Conservation (phyloP, 2,113 vertebrate genomes). For the Nipponia nippon region DNA sequence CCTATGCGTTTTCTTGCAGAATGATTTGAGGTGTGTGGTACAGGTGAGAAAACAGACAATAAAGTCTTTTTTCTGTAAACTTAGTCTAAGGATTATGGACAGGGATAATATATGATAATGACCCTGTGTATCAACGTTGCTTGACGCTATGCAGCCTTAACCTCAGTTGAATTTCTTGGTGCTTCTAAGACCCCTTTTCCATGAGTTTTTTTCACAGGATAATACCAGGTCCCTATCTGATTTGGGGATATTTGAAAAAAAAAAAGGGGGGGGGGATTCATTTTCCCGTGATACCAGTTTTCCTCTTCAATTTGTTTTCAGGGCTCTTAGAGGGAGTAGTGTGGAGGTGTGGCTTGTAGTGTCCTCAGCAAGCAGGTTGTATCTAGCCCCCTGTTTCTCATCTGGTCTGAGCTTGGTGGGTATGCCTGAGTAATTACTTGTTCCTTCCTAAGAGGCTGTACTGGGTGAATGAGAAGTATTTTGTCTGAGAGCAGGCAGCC, state of each 20-base stretch:
- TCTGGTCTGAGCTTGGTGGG: neutral
- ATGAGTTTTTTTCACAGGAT: neutral
- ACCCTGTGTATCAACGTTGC: neutral
- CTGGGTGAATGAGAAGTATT: neutral
- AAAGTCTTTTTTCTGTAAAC: neutral
- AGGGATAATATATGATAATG: neutral
- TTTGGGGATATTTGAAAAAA: neutral
- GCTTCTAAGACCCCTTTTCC: neutral
- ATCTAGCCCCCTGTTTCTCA: neutral
- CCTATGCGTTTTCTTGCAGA: neutral
- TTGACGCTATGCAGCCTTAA: neutral
- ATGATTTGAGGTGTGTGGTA: neutral
- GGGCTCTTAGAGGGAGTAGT: neutral
- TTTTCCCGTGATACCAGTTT: neutral
- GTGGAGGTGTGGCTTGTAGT: neutral
- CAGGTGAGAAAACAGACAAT: neutral
- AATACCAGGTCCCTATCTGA: neutral
- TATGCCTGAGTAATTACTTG: neutral
- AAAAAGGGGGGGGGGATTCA: accelerated
- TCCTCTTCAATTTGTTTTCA: neutral
- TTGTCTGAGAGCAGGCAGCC: neutral
- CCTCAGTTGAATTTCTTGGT: neutral
- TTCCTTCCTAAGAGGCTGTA: neutral
- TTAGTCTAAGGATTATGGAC: neutral
- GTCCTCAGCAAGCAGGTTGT: neutral